phyloP scores from a whole-genome alignment of 2,113 vertebrate species.

The Eonycteris spelaea region DNA sequence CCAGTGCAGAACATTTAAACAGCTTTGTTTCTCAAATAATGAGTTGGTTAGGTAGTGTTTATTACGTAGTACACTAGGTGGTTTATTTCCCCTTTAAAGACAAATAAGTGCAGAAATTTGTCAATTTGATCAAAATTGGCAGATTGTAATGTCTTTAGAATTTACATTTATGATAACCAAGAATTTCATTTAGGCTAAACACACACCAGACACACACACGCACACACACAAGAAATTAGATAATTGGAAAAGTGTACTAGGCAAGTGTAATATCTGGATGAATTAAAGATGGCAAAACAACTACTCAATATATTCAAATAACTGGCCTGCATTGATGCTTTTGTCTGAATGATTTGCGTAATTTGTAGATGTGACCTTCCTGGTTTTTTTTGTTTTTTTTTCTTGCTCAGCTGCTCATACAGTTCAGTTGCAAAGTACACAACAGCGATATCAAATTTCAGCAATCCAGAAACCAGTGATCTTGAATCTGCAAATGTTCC shows the following conservation, averaged over 20 bases:
- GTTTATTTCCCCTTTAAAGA: background rate
- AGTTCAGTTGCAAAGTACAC: background rate
- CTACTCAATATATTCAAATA: background rate
- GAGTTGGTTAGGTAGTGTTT: background rate
- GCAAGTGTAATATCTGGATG: background rate
- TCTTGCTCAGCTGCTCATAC: background rate
- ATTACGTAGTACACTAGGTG: background rate
- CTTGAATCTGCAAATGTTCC: background rate
- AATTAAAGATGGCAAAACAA: background rate
- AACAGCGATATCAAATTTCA: no score
- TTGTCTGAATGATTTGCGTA: background rate
- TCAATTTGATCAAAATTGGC: conserved; percentile 4
- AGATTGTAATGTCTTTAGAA: background rate
- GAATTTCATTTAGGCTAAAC: background rate
- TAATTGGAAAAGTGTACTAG: background rate
- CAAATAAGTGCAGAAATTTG: background rate
- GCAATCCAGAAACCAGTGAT: background rate
- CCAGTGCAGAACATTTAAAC: background rate
- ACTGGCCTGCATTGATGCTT: background rate
- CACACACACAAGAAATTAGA: background rate
- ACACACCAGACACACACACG: background rate
- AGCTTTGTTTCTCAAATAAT: conserved; percentile 31
- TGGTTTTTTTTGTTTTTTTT: background rate
- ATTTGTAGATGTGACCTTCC: background rate
- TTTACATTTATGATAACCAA: background rate